Conservation (phyloP, 2,888 invertebrate genomes). For the Halictus ligatus region DNA sequence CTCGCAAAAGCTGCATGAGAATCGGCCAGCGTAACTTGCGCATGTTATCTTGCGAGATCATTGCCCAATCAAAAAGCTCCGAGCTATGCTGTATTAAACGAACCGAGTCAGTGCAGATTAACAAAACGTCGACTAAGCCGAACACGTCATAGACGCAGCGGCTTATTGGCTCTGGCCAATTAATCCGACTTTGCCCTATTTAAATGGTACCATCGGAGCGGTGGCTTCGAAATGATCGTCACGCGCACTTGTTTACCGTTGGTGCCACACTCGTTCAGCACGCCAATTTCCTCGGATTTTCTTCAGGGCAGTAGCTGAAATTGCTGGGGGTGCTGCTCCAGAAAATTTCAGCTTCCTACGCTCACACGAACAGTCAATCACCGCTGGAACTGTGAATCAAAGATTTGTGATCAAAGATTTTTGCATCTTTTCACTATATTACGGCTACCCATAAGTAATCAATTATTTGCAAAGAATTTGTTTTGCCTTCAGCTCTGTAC, state of each 20-base stretch:
- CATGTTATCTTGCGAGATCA: not conserved
- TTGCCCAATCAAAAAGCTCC: not conserved
- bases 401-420: no score
- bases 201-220: not conserved
- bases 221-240: not conserved
- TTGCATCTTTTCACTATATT: no score
- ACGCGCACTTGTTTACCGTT: not conserved
- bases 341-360: no score
- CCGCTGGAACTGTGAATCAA: no score
- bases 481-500: no score
- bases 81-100: not conserved
- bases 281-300: not conserved
- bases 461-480: no score
- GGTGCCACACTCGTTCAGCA: not conserved
- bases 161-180: not conserved
- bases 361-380: no score
- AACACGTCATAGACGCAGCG: not conserved
- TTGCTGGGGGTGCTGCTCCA: no score
- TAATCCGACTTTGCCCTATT: conserved; percentile 5
- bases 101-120: not conserved
- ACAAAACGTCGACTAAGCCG: not conserved
- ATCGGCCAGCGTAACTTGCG: no score
- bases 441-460: no score
- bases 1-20: no score
- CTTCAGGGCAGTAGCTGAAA: not conserved